Evolutionary conservation across 2,888 invertebrate species (phyloP), one percentile per base, ranked within the genome.

Genomic region (Drosophila differens): DNA sequence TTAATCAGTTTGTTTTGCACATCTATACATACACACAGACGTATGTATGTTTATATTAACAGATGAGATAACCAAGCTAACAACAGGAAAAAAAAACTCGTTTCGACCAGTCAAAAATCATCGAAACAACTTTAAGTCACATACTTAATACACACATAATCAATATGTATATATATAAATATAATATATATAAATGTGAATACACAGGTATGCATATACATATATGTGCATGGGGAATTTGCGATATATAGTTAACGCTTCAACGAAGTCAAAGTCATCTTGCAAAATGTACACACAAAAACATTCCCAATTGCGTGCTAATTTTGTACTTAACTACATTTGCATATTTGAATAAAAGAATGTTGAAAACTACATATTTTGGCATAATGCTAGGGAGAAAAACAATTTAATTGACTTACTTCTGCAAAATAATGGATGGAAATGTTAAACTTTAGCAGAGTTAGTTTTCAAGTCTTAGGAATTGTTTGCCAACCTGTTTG

Each of bases 211-310:
- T 47, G 47, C 4, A 7, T 22, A 7, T 44, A 22, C 22, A 1
- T 44, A 22, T 44, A 1, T 14, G 3, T 25, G 6, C 22, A 19
- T 41, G 19, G 5, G 28, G 14, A 58, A 28, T 64, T 47, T 30
- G 47, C 44, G 47, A 14, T 37, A 32, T 1, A 7, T 19, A 25
- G 52, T 64, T 64, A 52, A 33, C 64, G 41, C 41, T 53, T 64
- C 22, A 53, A 44, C 64, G 41, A 64, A 52, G 39, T 41, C 33
- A 35, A 63, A 52, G 52, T 41, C 33, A 41, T 51, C 16, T 28
- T 10, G n/a, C 32, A n/a, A 41, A 66, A 25, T 25, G 44, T 22
- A 33, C 32, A 33, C 9, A 14, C 51, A 3, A 35, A 39, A n/a
- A 19, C 30, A 51, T 62, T 65, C 25, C 12, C 6, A 52, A 37